phyloP scores from a whole-genome alignment of 2,888 invertebrate genomes.

The Rhodophaea formosa region DNA sequence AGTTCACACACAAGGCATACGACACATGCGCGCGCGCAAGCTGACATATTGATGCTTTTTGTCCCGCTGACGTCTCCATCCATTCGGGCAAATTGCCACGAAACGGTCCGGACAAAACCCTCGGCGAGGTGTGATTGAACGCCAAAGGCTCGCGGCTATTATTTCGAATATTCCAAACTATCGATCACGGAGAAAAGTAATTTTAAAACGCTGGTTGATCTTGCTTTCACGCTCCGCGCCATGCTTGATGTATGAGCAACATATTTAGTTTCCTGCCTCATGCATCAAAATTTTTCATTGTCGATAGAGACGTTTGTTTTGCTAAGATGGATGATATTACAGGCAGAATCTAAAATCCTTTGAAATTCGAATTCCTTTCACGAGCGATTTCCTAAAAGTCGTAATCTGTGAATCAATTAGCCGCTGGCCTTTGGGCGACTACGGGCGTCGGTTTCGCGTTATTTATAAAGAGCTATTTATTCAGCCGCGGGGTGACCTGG shows the following conservation, averaged over 20 bases:
- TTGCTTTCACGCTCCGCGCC: constrained; percentile 33
- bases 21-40: constrained; percentile 62
- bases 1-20: constrained; percentile 36
- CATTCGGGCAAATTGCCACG: constrained; percentile 75
- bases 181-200: constrained; percentile 59
- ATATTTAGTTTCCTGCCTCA: constrained; percentile 37
- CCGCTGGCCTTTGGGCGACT: constrained; percentile 43
- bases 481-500: constrained; percentile 71
- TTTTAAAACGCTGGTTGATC: constrained; percentile 54
- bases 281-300: constrained; percentile 51
- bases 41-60: constrained; percentile 78
- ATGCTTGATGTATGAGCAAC: constrained; percentile 45
- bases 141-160: constrained; percentile 55
- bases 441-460: constrained; percentile 50
- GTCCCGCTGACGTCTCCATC: constrained; percentile 76
- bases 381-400: constrained; percentile 22
- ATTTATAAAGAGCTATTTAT: constrained; percentile 77
- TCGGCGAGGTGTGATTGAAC: constrained; percentile 67
- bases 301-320: constrained; percentile 30
- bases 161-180: constrained; percentile 68
- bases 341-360: constrained; percentile 22
- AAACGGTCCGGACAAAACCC: constrained; percentile 48
- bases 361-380: constrained; percentile 7
- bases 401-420: constrained; percentile 50
- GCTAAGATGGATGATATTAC: constrained; percentile 29